phyloP scores from a whole-genome alignment of 2,797 vertebrate species.

The Sphenopsis melanotis region DNA sequence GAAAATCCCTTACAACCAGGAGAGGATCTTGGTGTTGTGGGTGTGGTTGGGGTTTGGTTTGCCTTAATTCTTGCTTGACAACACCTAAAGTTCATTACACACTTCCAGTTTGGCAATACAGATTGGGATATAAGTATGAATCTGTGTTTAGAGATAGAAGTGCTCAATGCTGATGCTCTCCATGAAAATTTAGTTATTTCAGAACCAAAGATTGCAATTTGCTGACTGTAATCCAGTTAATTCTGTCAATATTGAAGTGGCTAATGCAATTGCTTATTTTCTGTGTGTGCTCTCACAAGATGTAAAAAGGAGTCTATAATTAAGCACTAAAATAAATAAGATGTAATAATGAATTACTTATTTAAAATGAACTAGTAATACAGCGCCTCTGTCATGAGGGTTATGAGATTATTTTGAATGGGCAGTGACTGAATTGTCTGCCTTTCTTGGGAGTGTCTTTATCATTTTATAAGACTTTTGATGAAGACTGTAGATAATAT shows the following conservation, averaged over 20 bases:
- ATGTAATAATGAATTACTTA: background rate
- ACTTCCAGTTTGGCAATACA: background rate
- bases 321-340: background rate
- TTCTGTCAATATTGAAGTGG: background rate
- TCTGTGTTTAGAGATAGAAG: background rate
- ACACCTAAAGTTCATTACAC: background rate
- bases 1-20: background rate
- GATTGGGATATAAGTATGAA: background rate
- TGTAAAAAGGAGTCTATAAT: background rate
- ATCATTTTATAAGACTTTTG: background rate
- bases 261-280: background rate
- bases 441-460: background rate
- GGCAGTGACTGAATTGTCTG: background rate
- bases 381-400: rapidly evolving
- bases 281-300: background rate
- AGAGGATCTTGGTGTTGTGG: background rate
- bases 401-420: background rate
- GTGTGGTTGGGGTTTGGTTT: background rate
- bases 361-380: background rate
- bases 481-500: background rate
- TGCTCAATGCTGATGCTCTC: background rate
- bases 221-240: background rate
- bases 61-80: background rate
- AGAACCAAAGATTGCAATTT: background rate
- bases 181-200: background rate